Evolutionary conservation across 2,888 invertebrate species (phyloP).

Genomic region (Conomelus anceps): DNA sequence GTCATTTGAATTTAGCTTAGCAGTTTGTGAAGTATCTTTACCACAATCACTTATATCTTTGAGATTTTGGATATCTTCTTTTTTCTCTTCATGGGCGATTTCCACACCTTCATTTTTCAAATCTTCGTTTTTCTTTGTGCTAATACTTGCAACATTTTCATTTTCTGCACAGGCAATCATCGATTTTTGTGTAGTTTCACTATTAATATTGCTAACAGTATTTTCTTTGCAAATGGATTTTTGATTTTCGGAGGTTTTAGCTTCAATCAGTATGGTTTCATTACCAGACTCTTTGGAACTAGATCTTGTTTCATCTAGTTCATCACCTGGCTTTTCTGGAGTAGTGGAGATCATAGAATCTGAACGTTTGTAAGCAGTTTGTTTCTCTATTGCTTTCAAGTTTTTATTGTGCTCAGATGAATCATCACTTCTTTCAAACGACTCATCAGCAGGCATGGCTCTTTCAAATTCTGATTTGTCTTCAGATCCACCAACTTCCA

Average conservation of each 20-base stretch:
- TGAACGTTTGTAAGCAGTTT: background rate
- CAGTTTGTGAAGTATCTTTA: background rate
- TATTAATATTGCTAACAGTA: background rate
- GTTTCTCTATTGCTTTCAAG: background rate
- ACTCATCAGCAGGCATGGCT: background rate
- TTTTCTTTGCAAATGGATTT: background rate
- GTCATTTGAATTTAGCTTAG: background rate
- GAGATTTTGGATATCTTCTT: background rate
- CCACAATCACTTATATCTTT: background rate
- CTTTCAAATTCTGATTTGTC: background rate
- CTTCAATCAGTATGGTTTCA: background rate
- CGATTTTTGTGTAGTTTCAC: background rate
- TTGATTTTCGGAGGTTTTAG: background rate
- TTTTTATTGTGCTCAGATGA: background rate
- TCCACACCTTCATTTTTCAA: background rate
- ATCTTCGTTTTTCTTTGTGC: background rate
- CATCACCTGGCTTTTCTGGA: background rate
- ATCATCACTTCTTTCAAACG: background rate
- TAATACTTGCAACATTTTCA: background rate
- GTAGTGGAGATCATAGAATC: background rate
- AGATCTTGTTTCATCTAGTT: background rate
- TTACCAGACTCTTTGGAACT: too few relatives aligned
- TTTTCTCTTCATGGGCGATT: background rate
- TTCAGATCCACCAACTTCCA: background rate
- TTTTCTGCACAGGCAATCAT: background rate